These are phyloP conservation scores for Tetrax tetrax DNA, from an alignment of 2,113 vertebrate species.

Conservation along the genomic window DNA sequence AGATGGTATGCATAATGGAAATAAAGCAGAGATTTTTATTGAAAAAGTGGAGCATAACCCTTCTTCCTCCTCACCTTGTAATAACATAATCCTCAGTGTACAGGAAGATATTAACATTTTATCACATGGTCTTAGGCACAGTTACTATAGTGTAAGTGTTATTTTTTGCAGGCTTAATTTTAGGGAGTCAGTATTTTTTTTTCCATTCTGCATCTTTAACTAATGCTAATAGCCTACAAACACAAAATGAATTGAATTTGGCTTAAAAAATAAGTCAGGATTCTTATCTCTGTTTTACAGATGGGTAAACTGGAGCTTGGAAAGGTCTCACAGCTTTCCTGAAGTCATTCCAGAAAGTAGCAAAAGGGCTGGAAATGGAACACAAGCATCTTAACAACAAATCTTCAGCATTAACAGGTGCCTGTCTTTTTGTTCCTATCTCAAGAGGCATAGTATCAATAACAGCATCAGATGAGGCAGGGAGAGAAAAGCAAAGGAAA, in stretches of 20 bases:
- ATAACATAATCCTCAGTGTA: neutral
- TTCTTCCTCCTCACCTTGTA: neutral
- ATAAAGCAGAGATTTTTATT: neutral
- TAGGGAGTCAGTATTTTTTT: neutral
- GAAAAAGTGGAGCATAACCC: neutral
- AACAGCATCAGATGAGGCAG: neutral
- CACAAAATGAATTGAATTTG: neutral
- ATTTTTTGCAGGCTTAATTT: neutral
- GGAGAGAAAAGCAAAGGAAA: neutral
- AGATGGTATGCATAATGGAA: neutral
- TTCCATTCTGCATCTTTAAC: neutral
- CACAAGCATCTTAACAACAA: neutral
- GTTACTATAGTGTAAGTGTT: neutral
- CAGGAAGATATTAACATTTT: neutral
- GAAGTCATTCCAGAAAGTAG: neutral
- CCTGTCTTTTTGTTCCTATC: neutral
- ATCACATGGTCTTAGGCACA: neutral
- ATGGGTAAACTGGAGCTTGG: neutral
- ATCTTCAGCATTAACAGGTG: neutral
- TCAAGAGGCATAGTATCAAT: neutral
- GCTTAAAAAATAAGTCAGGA: slow-evolving; percentile 3
- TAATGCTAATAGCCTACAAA: neutral
- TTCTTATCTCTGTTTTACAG: neutral
- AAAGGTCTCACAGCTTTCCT: neutral
- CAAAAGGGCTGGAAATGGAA: neutral